A percentile compares a stretch with the other conserved stretches of the same genome.
phyloP scores from a whole-genome alignment of 2,113 vertebrate species.

The Podarcis cretensis region DNA sequence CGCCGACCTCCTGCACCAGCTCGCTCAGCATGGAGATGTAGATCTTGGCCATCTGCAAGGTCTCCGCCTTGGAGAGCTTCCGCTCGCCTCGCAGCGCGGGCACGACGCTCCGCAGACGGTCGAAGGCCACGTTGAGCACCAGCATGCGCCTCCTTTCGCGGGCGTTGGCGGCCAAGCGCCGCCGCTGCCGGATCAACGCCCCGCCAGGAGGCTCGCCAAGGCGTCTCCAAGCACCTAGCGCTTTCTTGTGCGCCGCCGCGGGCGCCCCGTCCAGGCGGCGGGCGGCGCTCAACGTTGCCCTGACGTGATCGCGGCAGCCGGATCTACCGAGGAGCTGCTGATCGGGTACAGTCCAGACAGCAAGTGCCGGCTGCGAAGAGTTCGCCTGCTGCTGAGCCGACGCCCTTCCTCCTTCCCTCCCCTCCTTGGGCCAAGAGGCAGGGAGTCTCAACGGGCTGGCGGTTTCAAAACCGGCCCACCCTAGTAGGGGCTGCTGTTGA shows the following conservation, averaged over 20 bases:
- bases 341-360: not conserved
- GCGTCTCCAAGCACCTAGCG: not conserved
- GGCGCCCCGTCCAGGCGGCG: not conserved
- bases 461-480: conserved; percentile 13
- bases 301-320: not conserved
- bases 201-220: not conserved
- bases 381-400: not conserved
- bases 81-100: conserved; percentile 78
- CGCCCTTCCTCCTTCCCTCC: not conserved
- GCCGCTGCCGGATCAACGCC: conserved; percentile 57
- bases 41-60: conserved; percentile 85
- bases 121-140: conserved; percentile 83
- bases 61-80: conserved; percentile 85
- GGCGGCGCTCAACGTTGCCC: not conserved
- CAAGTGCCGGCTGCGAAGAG: not conserved
- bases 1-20: conserved; percentile 65
- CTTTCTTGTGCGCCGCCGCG: not conserved
- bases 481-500: not conserved
- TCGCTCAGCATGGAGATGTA: conserved; percentile 81
- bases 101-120: conserved; percentile 83
- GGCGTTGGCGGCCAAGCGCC: conserved; percentile 83
- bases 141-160: conserved; percentile 83
- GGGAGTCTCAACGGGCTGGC: not conserved
- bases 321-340: not conserved
- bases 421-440: not conserved